Evolutionary conservation across 1,140 invertebrate species (phyloP).

Genomic region (Ceratosolen solmsi): DNA sequence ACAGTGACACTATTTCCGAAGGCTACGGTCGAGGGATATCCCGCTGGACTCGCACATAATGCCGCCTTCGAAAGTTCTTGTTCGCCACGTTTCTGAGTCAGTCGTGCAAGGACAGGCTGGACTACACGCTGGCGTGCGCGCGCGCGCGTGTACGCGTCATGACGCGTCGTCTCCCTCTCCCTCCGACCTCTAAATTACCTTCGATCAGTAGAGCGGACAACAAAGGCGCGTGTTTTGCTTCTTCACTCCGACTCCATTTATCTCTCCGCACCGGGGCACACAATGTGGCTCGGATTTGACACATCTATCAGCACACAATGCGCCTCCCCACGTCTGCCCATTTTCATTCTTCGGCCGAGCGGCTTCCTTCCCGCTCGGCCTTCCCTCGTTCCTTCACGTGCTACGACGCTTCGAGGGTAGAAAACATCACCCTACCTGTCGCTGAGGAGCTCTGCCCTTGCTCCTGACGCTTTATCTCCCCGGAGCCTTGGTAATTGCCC

Average conservation of each 20-base stretch:
- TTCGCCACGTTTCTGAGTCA: constrained; percentile 18
- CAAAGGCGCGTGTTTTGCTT: constrained; percentile 76
- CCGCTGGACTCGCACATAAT: constrained; percentile 30
- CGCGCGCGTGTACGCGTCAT: background rate
- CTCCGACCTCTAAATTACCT: constrained; percentile 67
- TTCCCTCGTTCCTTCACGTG: background rate
- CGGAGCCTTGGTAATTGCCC: background rate
- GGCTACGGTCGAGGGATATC: background rate
- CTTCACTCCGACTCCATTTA: constrained; percentile 74
- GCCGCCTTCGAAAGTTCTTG: constrained; percentile 36
- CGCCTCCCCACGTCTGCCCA: constrained; percentile 51
- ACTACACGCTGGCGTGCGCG: background rate
- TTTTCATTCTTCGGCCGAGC: constrained; percentile 30
- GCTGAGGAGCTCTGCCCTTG: constrained; percentile 25
- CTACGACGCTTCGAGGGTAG: constrained; percentile 1
- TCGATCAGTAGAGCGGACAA: constrained; percentile 70
- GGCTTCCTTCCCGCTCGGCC: constrained; percentile 23
- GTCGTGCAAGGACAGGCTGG: constrained; percentile 9
- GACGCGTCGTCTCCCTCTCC: constrained; percentile 4
- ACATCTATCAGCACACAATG: constrained; percentile 75
- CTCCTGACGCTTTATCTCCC: constrained; percentile 6
- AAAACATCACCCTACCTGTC: constrained; percentile 35
- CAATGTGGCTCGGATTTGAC: constrained; percentile 75
- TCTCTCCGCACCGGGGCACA: constrained; percentile 64
- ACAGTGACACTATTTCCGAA: constrained; percentile 46